Conservation (phyloP, 2,888 invertebrate species). For the Suillia variegata region DNA sequence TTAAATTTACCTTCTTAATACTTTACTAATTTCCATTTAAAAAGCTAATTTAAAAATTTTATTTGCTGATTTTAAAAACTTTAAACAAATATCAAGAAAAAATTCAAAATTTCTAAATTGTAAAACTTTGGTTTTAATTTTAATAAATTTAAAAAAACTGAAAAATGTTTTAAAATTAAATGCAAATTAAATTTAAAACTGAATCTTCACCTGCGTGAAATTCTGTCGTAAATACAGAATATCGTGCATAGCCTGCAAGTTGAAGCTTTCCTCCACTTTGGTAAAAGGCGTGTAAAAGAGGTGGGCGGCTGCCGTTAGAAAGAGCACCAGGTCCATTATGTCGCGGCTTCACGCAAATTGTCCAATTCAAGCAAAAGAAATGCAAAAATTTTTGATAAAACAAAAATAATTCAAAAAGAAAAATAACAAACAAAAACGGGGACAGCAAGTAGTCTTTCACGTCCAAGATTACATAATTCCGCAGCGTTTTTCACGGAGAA, state of each 20-base stretch:
- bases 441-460: neutral
- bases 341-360: neutral
- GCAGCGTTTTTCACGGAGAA: neutral
- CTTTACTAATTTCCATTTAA: too few species aligned
- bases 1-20: too few species aligned
- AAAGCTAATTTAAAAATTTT: too few species aligned
- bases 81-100: too few species aligned
- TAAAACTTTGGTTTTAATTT: slow-evolving; percentile 1
- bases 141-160: too few species aligned
- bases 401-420: neutral
- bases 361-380: neutral
- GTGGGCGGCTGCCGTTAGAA: slow-evolving; percentile 78
- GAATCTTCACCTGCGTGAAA: slow-evolving; percentile 79
- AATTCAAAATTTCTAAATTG: too few species aligned
- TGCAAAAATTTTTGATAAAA: neutral
- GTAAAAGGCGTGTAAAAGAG: slow-evolving; percentile 91
- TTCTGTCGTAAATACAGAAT: slow-evolving; percentile 86
- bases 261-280: slow-evolving; percentile 99
- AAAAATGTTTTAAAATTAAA: too few species aligned
- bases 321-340: slow-evolving; percentile 74
- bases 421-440: slow-evolving; percentile 8
- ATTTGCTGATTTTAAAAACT: too few species aligned
- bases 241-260: slow-evolving; percentile 97
- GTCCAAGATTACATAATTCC: slow-evolving; percentile 6
- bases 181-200: too few species aligned